Conservation (phyloP, 2,113 vertebrate genomes). For the Gasterosteus aculeatus region DNA sequence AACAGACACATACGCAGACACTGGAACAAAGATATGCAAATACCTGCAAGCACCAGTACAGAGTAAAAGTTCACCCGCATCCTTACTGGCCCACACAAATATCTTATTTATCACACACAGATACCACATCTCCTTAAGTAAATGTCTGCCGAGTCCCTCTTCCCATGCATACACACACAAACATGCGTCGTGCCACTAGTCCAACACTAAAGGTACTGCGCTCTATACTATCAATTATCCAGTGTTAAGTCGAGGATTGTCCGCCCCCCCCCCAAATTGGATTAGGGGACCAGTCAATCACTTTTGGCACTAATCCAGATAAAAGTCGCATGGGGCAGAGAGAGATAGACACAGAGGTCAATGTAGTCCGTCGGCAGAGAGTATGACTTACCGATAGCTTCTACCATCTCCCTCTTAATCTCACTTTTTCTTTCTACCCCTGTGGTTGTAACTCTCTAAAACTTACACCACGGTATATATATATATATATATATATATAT, state of each 20-base stretch:
- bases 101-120: slow-evolving; percentile 18
- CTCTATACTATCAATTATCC: slow-evolving; percentile 49
- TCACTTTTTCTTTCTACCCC: neutral
- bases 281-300: slow-evolving; percentile 70
- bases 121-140: neutral
- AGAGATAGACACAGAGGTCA: slow-evolving; percentile 35
- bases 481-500: too few species aligned
- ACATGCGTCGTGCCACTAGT: neutral
- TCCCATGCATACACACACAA: neutral
- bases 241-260: slow-evolving; percentile 54
- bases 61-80: slow-evolving; percentile 21
- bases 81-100: slow-evolving; percentile 20
- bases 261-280: slow-evolving; percentile 41
- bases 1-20: neutral
- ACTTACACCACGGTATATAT: too few species aligned
- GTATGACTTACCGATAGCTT: slow-evolving; percentile 28
- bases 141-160: neutral
- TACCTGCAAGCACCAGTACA: slow-evolving; percentile 11
- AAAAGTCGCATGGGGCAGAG: slow-evolving; percentile 57
- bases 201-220: neutral
- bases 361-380: slow-evolving; percentile 12
- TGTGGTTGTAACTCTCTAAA: neutral
- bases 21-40: slow-evolving; percentile 14
- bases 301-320: slow-evolving; percentile 73
- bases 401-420: neutral